A percentile compares a stretch with the other conserved stretches of the same genome.
Conservation (phyloP, 2,888 invertebrate genomes). For the Embidobia sp. region DNA sequence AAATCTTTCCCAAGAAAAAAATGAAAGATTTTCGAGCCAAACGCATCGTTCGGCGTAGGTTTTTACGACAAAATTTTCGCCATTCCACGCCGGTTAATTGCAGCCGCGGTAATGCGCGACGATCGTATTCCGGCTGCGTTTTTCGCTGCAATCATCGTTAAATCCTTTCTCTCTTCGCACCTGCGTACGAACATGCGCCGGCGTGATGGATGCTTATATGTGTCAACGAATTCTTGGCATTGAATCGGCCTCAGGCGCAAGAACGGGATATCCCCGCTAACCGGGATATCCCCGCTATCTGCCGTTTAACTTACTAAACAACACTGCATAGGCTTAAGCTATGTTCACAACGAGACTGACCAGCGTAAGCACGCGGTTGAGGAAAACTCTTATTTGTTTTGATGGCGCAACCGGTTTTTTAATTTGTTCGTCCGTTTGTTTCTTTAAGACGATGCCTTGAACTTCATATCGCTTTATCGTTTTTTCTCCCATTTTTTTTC, state of each 20-base stretch:
- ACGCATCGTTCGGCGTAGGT: too few species aligned
- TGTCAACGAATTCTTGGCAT: slow-evolving; percentile 67
- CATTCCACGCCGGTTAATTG: slow-evolving; percentile 21
- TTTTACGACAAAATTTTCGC: slow-evolving; percentile 6
- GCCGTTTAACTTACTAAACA: slow-evolving; percentile 44
- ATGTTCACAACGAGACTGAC: slow-evolving; percentile 15
- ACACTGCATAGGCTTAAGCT: slow-evolving; percentile 16
- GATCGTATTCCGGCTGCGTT: slow-evolving; percentile 42
- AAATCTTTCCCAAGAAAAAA: too few species aligned
- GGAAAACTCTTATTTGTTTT: slow-evolving; percentile 17
- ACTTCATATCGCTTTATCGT: too few species aligned
- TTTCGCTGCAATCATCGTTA: slow-evolving; percentile 31
- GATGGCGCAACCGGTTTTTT: background rate
- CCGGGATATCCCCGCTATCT: slow-evolving; percentile 62
- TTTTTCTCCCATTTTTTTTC: too few species aligned
- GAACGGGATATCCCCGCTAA: slow-evolving; percentile 64
- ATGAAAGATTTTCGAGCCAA: too few species aligned
- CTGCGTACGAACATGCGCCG: slow-evolving; percentile 49
- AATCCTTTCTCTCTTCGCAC: slow-evolving; percentile 57
- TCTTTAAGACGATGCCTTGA: background rate
- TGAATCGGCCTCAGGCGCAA: slow-evolving; percentile 59
- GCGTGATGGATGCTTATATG: slow-evolving; percentile 58
- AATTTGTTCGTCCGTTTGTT: background rate
- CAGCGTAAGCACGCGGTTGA: background rate
- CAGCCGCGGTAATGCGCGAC: slow-evolving; percentile 33